phyloP scores from a whole-genome alignment of 2,113 vertebrate species.

The Rynchops niger region DNA sequence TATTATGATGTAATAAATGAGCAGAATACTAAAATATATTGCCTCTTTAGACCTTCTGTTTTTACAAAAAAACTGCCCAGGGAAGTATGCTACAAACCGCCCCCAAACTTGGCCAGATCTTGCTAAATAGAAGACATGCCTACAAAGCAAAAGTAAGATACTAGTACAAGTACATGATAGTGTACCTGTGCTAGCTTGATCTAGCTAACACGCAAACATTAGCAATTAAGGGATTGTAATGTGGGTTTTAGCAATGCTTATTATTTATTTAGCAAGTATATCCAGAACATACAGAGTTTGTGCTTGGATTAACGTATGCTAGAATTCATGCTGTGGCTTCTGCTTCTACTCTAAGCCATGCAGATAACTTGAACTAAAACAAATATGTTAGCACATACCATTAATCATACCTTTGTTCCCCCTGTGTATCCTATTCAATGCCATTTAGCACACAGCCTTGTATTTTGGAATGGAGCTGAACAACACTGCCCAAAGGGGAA shows the following conservation, averaged over 20 bases:
- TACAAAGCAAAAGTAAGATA: neutral
- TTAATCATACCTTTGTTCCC: slow-evolving; percentile 45
- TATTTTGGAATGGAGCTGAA: slow-evolving; percentile 8
- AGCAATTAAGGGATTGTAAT: neutral
- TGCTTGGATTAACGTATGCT: neutral
- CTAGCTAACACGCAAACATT: neutral
- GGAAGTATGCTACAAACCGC: neutral
- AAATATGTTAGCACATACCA: neutral
- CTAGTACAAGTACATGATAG: neutral
- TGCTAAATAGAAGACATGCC: neutral
- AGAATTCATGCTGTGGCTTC: neutral
- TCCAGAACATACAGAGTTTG: neutral
- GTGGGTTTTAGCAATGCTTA: neutral
- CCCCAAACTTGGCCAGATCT: neutral
- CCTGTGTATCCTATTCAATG: neutral
- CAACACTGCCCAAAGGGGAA: neutral
- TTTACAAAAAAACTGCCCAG: neutral
- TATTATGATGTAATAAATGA: neutral
- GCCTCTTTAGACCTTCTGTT: neutral
- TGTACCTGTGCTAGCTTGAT: neutral
- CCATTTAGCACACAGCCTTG: neutral
- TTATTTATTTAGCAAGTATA: neutral
- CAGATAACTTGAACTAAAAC: neutral
- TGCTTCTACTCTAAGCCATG: neutral
- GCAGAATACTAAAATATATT: neutral